phyloP scores from a whole-genome alignment of 2,888 invertebrate species.

The Drosophila heteroneura region DNA sequence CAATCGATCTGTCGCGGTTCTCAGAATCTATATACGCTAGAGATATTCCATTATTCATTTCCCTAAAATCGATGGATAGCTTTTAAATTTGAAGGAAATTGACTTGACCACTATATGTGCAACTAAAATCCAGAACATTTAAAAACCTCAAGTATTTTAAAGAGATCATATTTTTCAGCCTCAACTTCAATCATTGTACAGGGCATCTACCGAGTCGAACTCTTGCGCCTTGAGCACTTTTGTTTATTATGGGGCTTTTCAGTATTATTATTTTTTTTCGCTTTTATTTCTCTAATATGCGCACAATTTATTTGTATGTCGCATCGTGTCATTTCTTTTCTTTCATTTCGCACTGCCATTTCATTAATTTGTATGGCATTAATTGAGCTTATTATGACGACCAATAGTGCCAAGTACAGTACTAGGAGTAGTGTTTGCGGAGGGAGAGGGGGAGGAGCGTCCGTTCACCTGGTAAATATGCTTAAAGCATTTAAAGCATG shows the following conservation, averaged over 20 bases:
- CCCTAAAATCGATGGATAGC: not conserved
- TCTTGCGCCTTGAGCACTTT: too few relatives aligned
- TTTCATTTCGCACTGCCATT: conserved; percentile 9
- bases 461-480: conserved; percentile 21
- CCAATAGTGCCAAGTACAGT: conserved; percentile 69
- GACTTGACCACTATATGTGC: not conserved
- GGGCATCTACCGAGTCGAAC: not conserved
- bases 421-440: not conserved
- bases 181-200: not conserved
- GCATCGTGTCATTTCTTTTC: conserved; percentile 1
- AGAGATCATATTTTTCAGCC: not conserved
- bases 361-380: conserved; percentile 48
- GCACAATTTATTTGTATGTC: conserved; percentile 47
- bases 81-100: not conserved
- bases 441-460: not conserved
- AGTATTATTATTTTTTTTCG: conserved; percentile 17
- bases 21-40: not conserved
- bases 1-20: not conserved
- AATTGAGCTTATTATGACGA: conserved; percentile 53
- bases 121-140: not conserved
- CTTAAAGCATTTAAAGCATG: conserved; percentile 23
- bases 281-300: conserved; percentile 61
- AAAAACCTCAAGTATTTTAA: not conserved
- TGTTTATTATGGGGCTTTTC: not conserved
- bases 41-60: too few relatives aligned